Base-by-base conservation (phyloP, 2,888 invertebrate species). In the Nebria brevicollis region DNA sequence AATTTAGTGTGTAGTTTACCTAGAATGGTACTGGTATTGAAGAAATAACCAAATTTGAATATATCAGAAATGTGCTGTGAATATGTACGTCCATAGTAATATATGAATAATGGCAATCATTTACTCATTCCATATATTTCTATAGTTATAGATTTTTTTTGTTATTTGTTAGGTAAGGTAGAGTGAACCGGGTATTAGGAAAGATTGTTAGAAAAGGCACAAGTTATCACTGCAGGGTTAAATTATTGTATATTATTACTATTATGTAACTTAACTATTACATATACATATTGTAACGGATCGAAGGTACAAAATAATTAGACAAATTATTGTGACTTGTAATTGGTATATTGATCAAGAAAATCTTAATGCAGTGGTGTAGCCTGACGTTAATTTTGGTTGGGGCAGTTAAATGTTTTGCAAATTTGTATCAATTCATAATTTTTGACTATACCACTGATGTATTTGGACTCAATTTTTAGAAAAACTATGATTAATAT, bases 51-150 rank as follows among this genome's bases (percentile, higher is more conserved):
- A 34, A 74, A 26, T 79, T 15, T 54, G 10, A 42, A 75, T 70
- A 80, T 80, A 80, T 80, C 80, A 80, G 70, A 80, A 75, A 75
- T 70, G 80, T 75, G 80, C 80, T 80, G 80, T 80, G 80, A 80
- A 80, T 75, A 26, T 70, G 80, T 80, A 80, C 80, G 80, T 80
- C 80, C 80, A 80, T 72, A n/a, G 68, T 65, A 66, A 73, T 66
- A 43, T 80, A 72, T 42, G 42, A 75, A 80, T 80, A 41, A 80
- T 75, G 80, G 80, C 75, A 80, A 80, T 80, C 80, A 80, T 78
- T 72, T 77, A 54, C n/a, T 79, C 42, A 20, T 26, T 41, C 73
- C 73, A 43, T 73, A 41, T 70, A 34, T 70, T 70, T 26, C 34
- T 20, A 54, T 54, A 54, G 4, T 54, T 20, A 20, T 20, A 20